Percentiles rank a stretch among this genome's conserved stretches.
These are phyloP conservation scores for Malurus leucopterus DNA, from an alignment of 2,797 vertebrate genomes.

Conservation along the genomic window DNA sequence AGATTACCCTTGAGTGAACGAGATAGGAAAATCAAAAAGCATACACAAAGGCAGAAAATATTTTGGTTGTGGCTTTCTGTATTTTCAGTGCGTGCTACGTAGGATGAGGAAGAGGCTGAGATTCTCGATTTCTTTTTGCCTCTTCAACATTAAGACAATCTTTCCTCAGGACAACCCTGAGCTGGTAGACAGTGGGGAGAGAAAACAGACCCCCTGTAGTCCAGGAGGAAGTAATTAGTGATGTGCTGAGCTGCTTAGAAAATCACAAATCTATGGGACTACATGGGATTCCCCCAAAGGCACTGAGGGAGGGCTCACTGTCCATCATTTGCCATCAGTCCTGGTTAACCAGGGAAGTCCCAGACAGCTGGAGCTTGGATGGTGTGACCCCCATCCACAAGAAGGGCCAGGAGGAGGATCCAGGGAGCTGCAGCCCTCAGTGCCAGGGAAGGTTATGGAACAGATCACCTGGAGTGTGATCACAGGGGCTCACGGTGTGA, in stretches of 20 bases:
- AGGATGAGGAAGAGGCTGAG: neutral
- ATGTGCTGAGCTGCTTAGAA: neutral
- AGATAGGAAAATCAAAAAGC: neutral
- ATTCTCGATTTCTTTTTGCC: neutral
- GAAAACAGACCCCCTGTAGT: neutral
- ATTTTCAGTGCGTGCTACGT: neutral
- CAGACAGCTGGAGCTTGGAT: neutral
- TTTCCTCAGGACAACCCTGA: neutral
- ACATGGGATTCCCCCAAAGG: neutral
- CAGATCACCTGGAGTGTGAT: neutral
- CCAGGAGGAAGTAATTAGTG: neutral
- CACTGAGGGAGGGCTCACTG: neutral
- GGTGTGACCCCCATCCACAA: neutral
- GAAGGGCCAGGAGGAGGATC: neutral
- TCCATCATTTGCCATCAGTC: neutral
- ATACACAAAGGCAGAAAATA: neutral
- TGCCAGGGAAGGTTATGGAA: neutral
- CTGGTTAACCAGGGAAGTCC: neutral
- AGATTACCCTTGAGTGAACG: neutral
- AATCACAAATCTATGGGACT: neutral
- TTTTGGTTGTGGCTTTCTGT: neutral
- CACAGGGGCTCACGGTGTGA: too few species aligned
- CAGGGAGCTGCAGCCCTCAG: fast-evolving
- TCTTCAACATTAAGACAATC: neutral
- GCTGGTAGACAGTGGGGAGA: neutral